Evolutionary conservation across 2,797 vertebrate genomes (phyloP), one percentile per base, ranked within the genome.

Genomic region (Neosilurus mollespiculum): DNA sequence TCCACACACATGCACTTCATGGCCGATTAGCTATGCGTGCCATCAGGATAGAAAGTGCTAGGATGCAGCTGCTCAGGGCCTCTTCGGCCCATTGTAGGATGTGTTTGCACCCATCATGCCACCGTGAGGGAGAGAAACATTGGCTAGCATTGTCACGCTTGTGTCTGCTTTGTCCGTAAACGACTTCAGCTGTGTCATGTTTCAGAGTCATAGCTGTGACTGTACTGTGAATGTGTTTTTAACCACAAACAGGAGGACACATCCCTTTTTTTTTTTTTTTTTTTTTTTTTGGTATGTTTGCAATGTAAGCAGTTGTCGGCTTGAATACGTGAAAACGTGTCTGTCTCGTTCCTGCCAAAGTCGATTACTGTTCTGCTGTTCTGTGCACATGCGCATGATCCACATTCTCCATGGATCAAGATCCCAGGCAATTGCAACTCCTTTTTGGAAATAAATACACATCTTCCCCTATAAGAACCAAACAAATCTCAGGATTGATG

Each of bases 1-100:
- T n/a, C 30, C 37, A 20, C 18, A 78, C n/a, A 51, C 61, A 78
- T 78, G 77, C 61, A 65, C 24, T 78, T 65, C 77, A 64, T 78
- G 77, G 77, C 77, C 5, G 67, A 72, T 84, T 70, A 78, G 58
- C 30, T 70, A 70, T 59, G 56, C 77, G 75, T 78, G 81, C 34
- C 82, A 83, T 62, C 43, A 16, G 71, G 75, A 78, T 78, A 20
- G 54, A 70, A 62, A 76, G 64, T 66, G 62, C 30, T 65, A 77
- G 72, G 72, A 83, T 78, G 75, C 49, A 76, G 66, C 76, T 64
- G 66, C 66, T 78, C 77, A 59, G 49, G 66, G 18, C 76, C 66
- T 72, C 49, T 54, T 37, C 20, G 12, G 54, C 75, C 77, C 77
- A 78, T 78, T 78, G 77, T 59, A 69, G 66, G 49, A 82, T 15